phyloP scores from a whole-genome alignment of 2,113 vertebrate genomes.

The Upupa epops region DNA sequence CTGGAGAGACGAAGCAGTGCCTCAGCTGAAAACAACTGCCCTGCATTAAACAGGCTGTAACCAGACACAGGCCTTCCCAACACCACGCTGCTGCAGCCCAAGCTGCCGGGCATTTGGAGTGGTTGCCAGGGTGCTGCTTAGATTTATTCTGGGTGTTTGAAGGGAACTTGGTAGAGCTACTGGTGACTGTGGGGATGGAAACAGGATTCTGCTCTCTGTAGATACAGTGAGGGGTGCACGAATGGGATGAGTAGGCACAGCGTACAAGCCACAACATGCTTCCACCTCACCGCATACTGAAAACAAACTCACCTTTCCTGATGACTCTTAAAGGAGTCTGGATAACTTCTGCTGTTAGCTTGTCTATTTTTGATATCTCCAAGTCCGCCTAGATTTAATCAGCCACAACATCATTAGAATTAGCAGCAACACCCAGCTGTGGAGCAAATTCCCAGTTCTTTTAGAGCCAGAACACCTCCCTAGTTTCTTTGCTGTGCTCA shows the following conservation, averaged over 20 bases:
- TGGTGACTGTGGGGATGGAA: not conserved
- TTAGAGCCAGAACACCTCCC: not conserved
- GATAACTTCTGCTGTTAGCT: conserved; percentile 71
- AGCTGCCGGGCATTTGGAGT: not conserved
- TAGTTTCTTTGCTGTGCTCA: not conserved
- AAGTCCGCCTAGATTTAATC: conserved; percentile 61
- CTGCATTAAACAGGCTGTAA: not conserved
- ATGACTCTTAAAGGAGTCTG: conserved; percentile 64
- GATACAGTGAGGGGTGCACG: not conserved
- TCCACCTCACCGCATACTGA: not conserved
- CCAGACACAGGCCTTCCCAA: not conserved
- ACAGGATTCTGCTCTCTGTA: not conserved
- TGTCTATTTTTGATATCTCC: conserved; percentile 75
- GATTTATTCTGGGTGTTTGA: not conserved
- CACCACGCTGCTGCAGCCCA: not conserved
- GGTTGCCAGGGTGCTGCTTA: not conserved
- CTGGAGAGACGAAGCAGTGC: not conserved
- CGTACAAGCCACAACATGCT: not conserved
- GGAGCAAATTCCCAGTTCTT: not conserved
- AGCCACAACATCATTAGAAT: not conserved
- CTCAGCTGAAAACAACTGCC: not conserved
- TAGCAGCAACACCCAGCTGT: not conserved
- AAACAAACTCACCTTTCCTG: conserved; percentile 67
- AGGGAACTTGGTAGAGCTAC: not conserved
- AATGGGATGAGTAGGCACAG: not conserved